Evolutionary conservation across 92 coral and sea anemone genomes (phyloP).

Genomic region (Zoanthus sansibaricus): DNA sequence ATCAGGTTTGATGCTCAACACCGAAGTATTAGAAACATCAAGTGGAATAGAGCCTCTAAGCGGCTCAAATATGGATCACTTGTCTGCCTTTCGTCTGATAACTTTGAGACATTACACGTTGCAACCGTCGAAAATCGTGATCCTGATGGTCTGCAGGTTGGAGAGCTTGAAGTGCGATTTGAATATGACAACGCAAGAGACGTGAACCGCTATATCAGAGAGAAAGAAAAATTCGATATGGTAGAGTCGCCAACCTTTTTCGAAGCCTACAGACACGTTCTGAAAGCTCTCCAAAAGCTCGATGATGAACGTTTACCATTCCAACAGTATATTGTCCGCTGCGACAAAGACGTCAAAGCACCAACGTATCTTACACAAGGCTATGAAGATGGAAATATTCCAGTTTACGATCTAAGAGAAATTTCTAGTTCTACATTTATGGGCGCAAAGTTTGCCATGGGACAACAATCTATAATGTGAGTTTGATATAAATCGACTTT

Average conservation of each 20-base stretch:
- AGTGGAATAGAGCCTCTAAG: slow-evolving; percentile 75
- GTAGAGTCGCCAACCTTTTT: slow-evolving; percentile 85
- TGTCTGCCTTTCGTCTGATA: slow-evolving; percentile 82
- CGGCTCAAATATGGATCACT: slow-evolving; percentile 81
- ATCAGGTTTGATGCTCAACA: slow-evolving; percentile 67
- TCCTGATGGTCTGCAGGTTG: slow-evolving; percentile 52
- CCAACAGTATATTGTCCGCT: slow-evolving; percentile 79
- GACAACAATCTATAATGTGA: background rate
- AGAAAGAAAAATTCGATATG: slow-evolving; percentile 71
- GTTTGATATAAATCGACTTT: background rate
- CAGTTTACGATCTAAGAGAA: slow-evolving; percentile 41
- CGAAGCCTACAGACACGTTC: slow-evolving; percentile 86
- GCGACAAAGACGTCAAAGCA: slow-evolving; percentile 60
- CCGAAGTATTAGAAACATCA: slow-evolving; percentile 53
- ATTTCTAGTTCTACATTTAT: background rate
- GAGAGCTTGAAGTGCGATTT: slow-evolving; percentile 79
- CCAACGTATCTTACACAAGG: slow-evolving; percentile 57
- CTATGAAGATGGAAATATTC: background rate
- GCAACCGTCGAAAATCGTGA: slow-evolving; percentile 90
- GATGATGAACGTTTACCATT: slow-evolving; percentile 71
- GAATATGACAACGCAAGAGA: slow-evolving; percentile 43
- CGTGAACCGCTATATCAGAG: slow-evolving; percentile 45
- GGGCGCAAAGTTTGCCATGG: background rate
- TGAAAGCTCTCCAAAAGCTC: slow-evolving; percentile 72
- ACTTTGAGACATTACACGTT: slow-evolving; percentile 64